Evolutionary conservation across 2,888 invertebrate genomes (phyloP).

Genomic region (Acrocyrtus sp.): DNA sequence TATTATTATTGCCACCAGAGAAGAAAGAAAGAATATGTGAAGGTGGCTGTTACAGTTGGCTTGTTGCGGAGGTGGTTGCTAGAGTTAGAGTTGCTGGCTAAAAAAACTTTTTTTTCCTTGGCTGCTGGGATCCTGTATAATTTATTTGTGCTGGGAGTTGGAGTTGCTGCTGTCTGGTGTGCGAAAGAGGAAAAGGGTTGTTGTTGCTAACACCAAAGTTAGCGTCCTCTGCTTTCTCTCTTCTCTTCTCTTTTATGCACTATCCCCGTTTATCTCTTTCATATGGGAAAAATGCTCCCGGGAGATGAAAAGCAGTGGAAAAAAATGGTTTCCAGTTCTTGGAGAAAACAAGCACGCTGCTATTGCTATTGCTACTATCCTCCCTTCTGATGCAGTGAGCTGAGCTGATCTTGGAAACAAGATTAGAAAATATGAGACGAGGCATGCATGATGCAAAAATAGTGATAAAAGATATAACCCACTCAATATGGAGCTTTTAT

Average conservation of each 20-base stretch:
- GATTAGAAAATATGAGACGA: too few relatives aligned
- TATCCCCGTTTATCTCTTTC: constrained; percentile 1
- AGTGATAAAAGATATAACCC: too few relatives aligned
- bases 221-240: too few relatives aligned
- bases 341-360: too few relatives aligned
- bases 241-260: constrained; percentile 3
- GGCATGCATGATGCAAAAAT: too few relatives aligned
- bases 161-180: constrained; percentile 3
- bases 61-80: neutral
- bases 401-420: too few relatives aligned
- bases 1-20: too few relatives aligned
- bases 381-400: too few relatives aligned
- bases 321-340: too few relatives aligned
- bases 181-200: neutral
- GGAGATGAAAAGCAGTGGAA: neutral
- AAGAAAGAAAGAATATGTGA: neutral
- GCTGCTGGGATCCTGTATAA: constrained; percentile 1
- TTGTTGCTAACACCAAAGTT: too few relatives aligned
- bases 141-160: constrained; percentile 37
- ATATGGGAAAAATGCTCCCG: constrained; percentile 8
- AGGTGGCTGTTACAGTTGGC: neutral
- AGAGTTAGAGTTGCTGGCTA: constrained; percentile 4
- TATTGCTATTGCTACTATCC: too few relatives aligned
- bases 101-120: constrained; percentile 9
- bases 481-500: too few relatives aligned